phyloP scores from a whole-genome alignment of 2,797 vertebrate species.

The Malacoctenus gilli region DNA sequence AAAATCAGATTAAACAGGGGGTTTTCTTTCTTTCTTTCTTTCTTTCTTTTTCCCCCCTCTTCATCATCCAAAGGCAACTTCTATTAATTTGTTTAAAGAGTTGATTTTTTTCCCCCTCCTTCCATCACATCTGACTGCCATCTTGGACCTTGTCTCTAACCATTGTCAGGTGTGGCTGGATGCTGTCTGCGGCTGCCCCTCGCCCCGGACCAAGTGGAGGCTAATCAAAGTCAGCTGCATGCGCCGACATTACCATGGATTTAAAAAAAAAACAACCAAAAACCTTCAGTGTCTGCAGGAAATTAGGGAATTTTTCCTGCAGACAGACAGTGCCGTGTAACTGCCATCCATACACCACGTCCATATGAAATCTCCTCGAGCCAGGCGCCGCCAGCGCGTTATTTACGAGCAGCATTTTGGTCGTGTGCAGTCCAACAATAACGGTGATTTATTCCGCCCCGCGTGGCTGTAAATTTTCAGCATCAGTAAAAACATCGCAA shows the following conservation, averaged over 20 bases:
- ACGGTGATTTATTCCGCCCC: slow-evolving; percentile 7
- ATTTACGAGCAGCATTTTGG: slow-evolving; percentile 16
- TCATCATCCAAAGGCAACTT: slow-evolving; percentile 25
- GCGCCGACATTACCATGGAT: slow-evolving; percentile 50
- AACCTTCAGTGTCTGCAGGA: slow-evolving; percentile 67
- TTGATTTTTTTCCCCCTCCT: slow-evolving; percentile 53
- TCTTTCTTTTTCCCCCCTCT: no score
- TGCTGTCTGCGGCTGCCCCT: slow-evolving; percentile 48
- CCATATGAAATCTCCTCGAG: slow-evolving; percentile 44
- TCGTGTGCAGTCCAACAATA: neutral
- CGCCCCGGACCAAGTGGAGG: slow-evolving; percentile 51
- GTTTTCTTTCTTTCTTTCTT: neutral
- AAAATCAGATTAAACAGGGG: slow-evolving; percentile 29
- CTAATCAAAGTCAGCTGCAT: slow-evolving; percentile 70
- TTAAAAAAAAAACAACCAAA: no score
- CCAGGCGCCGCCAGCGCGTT: slow-evolving; percentile 13
- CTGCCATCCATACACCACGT: slow-evolving; percentile 22
- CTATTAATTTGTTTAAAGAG: slow-evolving; percentile 44
- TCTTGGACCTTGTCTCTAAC: slow-evolving; percentile 48
- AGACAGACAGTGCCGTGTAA: slow-evolving; percentile 44
- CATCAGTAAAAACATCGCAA: slow-evolving; percentile 7
- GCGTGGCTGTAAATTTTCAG: slow-evolving; percentile 4
- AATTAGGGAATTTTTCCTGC: slow-evolving; percentile 65
- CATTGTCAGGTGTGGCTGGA: slow-evolving; percentile 61
- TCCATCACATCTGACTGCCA: slow-evolving; percentile 54